Evolutionary conservation across 2,797 vertebrate species (phyloP).

Genomic region (Myotis myotis): DNA sequence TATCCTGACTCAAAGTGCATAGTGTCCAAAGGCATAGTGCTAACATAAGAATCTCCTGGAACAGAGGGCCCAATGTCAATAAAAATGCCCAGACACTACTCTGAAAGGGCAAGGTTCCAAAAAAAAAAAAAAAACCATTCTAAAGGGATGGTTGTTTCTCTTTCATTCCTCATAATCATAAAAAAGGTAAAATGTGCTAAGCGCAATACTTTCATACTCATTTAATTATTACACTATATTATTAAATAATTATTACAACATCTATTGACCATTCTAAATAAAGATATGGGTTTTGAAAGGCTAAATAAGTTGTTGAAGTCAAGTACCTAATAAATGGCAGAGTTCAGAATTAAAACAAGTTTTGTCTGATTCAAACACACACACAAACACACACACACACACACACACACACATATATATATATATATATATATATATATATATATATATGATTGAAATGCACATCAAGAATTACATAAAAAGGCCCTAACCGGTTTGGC

Average conservation of each 20-base stretch:
- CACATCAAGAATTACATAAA: not conserved
- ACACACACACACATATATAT: too few species aligned
- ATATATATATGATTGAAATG: not conserved
- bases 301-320: constrained; percentile 9
- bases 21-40: not conserved
- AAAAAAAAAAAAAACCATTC: not conserved
- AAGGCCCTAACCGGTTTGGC: not conserved
- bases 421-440: too few species aligned
- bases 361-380: not conserved
- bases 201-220: not conserved
- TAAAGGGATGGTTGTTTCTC: not conserved
- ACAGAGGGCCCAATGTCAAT: not conserved
- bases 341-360: not conserved
- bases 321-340: not conserved
- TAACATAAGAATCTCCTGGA: not conserved
- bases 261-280: not conserved
- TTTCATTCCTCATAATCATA: not conserved
- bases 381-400: too few species aligned
- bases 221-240: not conserved
- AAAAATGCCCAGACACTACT: not conserved
- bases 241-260: not conserved
- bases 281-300: constrained; percentile 23
- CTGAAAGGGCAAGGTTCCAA: not conserved
- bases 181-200: not conserved
- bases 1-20: not conserved